Evolutionary conservation across 2,888 invertebrate species (phyloP), one percentile per base, ranked within the genome.

Genomic region (Mimas tiliae): DNA sequence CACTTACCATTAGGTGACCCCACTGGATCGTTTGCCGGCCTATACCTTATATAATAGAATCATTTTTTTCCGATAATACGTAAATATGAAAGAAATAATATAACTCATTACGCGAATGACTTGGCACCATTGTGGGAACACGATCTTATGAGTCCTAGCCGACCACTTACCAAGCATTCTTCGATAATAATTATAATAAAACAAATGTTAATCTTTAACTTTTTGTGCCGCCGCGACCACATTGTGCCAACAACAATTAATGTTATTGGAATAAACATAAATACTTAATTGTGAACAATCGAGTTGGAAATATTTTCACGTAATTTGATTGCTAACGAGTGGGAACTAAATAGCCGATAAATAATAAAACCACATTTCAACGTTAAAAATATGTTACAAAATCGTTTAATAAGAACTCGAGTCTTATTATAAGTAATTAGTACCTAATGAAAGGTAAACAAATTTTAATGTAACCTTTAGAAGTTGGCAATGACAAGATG

Each of bases 221-320:
- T 21, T 19, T 62, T 62, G 51, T 27, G 6, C 14, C 45, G 7
- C 34, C 55, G 19, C 42, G 19, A 48, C 55, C 64, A 68, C 66
- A 66, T 63, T 67, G 47, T 66, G 53, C 51, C 38, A 66, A 58
- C 66, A 66, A 64, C 63, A 50, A 67, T 68, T 67, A 55, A 67
- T 65, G 55, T 68, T 66, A 55, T 53, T 62, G 52, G 27, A 70
- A 70, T 67, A 65, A 65, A 34, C 19, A 65, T 55, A 55, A 65
- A 55, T 19, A 65, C 65, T 48, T 65, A 47, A 68, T 69, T 69
- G 58, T 52, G 63, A 47, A 55, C 16, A 67, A 67, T 65, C 55
- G 42, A 38, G 19, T 52, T 58, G 63, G 55, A 47, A 58, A 58
- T 50, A 14, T 58, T 19, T 58, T 48, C 58, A 58, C 65, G 58